Evolutionary conservation across 2,797 vertebrate genomes (phyloP).

Genomic region (Scarus forsteni): DNA sequence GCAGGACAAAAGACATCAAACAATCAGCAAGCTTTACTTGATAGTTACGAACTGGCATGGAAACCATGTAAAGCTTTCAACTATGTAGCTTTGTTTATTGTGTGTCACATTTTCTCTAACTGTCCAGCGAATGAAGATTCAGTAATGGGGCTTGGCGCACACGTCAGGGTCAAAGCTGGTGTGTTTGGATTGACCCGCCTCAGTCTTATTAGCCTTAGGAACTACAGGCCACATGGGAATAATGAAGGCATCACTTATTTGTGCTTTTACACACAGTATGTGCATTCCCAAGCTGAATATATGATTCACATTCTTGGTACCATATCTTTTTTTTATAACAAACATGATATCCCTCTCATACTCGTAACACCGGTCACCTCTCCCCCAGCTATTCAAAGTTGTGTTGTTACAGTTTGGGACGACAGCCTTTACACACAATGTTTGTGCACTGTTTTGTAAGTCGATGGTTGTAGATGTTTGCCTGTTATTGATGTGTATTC

Average conservation of each 20-base stretch:
- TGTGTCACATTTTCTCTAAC: constrained; percentile 18
- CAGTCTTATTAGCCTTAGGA: constrained; percentile 49
- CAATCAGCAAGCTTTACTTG: constrained; percentile 2
- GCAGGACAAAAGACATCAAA: constrained; percentile 16
- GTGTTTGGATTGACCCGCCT: constrained; percentile 34
- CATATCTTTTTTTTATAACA: constrained; percentile 21
- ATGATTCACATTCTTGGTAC: constrained; percentile 26
- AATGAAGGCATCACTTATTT: constrained; percentile 56
- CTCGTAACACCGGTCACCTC: constrained; percentile 11
- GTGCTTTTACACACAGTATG: constrained; percentile 40
- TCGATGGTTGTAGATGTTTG: constrained; percentile 68
- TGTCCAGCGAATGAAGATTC: constrained; percentile 48
- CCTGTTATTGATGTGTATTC: constrained; percentile 66
- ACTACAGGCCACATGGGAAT: constrained; percentile 58
- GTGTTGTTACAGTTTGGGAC: constrained; percentile 46
- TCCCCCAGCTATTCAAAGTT: constrained; percentile 6
- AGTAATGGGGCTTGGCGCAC: constrained; percentile 68
- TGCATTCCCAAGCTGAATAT: constrained; percentile 37
- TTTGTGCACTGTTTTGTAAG: constrained; percentile 74
- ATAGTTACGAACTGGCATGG: not conserved
- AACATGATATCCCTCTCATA: constrained; percentile 20
- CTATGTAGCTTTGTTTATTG: constrained; percentile 33
- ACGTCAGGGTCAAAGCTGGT: constrained; percentile 23
- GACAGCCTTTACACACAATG: constrained; percentile 57
- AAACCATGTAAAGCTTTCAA: constrained; percentile 31